Percentiles rank a stretch among this genome's conserved stretches.
Evolutionary conservation across 2,797 vertebrate species (phyloP).

Genomic region (Miichthys miiuy): DNA sequence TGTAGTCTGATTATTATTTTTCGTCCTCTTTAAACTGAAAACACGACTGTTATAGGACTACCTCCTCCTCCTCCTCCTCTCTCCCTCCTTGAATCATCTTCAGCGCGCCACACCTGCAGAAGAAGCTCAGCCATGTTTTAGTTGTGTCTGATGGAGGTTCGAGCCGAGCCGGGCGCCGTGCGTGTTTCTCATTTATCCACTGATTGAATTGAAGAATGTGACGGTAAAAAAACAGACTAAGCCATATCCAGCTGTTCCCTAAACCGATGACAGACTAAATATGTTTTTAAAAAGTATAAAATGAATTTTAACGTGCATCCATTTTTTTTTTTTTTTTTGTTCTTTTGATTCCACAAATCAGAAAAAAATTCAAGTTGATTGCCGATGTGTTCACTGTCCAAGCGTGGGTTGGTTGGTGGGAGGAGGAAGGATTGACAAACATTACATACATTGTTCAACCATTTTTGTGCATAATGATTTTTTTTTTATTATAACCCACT

Average conservation of each 20-base stretch:
- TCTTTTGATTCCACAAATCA: slow-evolving; percentile 65
- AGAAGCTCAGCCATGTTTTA: slow-evolving; percentile 50
- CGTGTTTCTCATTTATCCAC: slow-evolving; percentile 58
- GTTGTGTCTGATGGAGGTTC: slow-evolving; percentile 37
- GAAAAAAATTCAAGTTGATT: slow-evolving; percentile 52
- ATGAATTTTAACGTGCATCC: slow-evolving; percentile 67
- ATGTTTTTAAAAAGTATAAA: slow-evolving; percentile 74
- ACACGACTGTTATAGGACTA: slow-evolving; percentile 77
- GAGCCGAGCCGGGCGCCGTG: no score
- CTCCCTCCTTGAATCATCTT: slow-evolving; percentile 1
- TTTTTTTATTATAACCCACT: slow-evolving; percentile 84
- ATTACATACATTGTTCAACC: slow-evolving; percentile 83
- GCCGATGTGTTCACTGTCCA: slow-evolving; percentile 72
- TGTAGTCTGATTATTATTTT: neutral
- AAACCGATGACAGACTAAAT: slow-evolving; percentile 54
- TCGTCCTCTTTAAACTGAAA: slow-evolving; percentile 2
- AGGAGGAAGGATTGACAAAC: slow-evolving; percentile 49
- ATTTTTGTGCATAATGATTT: slow-evolving; percentile 83
- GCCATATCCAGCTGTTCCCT: slow-evolving; percentile 79
- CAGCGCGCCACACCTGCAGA: slow-evolving; percentile 45
- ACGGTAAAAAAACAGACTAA: slow-evolving; percentile 70
- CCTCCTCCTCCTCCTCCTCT: slow-evolving; percentile 64
- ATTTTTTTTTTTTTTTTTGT: slow-evolving; percentile 52
- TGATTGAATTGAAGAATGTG: slow-evolving; percentile 75
- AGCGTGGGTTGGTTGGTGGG: slow-evolving; percentile 24